phyloP scores from a whole-genome alignment of 2,113 vertebrate genomes.

The Tetraodon nigroviridis region DNA sequence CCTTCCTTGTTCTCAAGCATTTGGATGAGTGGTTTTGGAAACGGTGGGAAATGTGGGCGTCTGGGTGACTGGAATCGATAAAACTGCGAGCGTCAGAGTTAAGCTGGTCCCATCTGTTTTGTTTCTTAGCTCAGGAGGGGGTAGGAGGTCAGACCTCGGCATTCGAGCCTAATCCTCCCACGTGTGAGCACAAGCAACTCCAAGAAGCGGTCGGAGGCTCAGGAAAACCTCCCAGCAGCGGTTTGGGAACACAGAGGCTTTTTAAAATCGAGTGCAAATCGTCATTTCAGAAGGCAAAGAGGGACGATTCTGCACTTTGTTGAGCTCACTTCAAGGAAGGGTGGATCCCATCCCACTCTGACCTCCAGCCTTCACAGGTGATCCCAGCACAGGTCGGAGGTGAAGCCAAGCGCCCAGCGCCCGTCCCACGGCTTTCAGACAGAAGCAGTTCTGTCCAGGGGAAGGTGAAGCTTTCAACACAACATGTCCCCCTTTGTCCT shows the following conservation, averaged over 20 bases:
- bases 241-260: too few relatives aligned
- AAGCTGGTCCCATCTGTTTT: constrained; percentile 15
- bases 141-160: constrained; percentile 25
- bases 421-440: not conserved
- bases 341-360: constrained; percentile 32
- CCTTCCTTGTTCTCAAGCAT: too few relatives aligned
- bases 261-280: too few relatives aligned
- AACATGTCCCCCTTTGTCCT: not conserved
- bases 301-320: too few relatives aligned
- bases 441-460: too few relatives aligned
- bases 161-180: constrained; percentile 39
- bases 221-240: not conserved
- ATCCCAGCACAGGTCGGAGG: constrained; percentile 20
- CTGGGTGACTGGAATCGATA: constrained; percentile 8
- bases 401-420: constrained; percentile 24
- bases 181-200: constrained; percentile 33
- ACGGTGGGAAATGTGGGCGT: not conserved
- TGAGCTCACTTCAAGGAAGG: constrained; percentile 27
- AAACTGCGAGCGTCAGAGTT: constrained; percentile 4
- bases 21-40: too few relatives aligned
- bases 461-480: too few relatives aligned
- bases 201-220: constrained; percentile 13
- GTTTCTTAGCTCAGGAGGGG: constrained; percentile 7
- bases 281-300: too few relatives aligned
- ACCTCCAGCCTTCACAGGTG: constrained; percentile 22